Conservation (phyloP, 2,113 vertebrate genomes). For the Burhinus bistriatus region DNA sequence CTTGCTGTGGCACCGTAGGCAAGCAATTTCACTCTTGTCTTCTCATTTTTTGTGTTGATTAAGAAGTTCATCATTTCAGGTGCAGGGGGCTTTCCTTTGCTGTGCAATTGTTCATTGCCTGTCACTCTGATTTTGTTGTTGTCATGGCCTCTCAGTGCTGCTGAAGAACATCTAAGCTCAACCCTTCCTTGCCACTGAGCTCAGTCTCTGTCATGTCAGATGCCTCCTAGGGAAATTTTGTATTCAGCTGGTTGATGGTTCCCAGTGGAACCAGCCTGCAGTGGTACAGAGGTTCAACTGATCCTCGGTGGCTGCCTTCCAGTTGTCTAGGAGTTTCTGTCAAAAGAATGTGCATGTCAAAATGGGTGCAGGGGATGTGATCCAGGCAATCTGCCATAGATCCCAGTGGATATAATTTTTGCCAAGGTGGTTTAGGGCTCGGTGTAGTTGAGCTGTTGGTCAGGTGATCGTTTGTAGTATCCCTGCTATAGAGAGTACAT, state of each 20-base stretch:
- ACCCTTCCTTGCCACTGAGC: neutral
- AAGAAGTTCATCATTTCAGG: neutral
- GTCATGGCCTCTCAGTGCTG: neutral
- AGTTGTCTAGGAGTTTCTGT: neutral
- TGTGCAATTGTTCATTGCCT: neutral
- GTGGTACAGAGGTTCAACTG: neutral
- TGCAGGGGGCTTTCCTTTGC: neutral
- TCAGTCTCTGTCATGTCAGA: neutral
- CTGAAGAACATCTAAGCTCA: neutral
- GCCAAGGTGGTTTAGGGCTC: neutral
- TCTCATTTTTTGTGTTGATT: rapidly evolving
- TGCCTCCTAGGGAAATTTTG: neutral
- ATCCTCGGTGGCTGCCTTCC: neutral
- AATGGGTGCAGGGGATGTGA: neutral
- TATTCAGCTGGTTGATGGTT: neutral
- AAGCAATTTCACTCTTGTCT: neutral
- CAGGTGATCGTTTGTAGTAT: neutral
- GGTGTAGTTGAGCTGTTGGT: neutral
- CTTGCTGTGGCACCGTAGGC: neutral
- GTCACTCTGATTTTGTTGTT: too few species aligned
- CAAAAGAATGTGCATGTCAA: neutral
- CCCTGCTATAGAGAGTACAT: neutral
- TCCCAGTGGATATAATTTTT: neutral
- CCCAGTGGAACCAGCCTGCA: neutral
- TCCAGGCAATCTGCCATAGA: neutral